Percentiles rank a stretch among this genome's conserved stretches.
These are phyloP conservation scores for Neopipo cinnamomea DNA, from an alignment of 2,113 vertebrate species.

Conservation along the genomic window DNA sequence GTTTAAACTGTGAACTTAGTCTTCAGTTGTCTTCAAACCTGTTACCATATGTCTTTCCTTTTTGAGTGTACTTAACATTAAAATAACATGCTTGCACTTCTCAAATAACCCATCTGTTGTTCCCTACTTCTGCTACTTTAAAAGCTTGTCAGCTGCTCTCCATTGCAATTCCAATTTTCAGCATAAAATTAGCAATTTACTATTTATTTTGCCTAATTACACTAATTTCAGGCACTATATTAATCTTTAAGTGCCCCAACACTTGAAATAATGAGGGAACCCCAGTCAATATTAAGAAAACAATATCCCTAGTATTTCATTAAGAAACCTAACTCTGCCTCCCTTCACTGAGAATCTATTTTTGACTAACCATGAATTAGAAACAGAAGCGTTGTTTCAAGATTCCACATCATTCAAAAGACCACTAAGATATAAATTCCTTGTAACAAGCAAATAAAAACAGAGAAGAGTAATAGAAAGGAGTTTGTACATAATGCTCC, in stretches of 20 bases:
- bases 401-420: neutral
- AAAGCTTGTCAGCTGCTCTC: conserved; percentile 65
- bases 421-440: neutral
- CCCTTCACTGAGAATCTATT: neutral
- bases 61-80: conserved; percentile 63
- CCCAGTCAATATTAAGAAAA: neutral
- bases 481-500: neutral
- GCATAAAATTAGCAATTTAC: conserved; percentile 26
- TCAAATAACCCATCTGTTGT: conserved; percentile 62
- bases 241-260: neutral
- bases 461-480: neutral
- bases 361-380: neutral
- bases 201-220: conserved; percentile 33
- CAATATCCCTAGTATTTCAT: neutral
- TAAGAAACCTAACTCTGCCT: neutral
- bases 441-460: neutral
- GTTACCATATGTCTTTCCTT: conserved; percentile 65
- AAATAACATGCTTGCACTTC: conserved; percentile 65
- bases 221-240: neutral
- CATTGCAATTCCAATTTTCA: conserved; percentile 5
- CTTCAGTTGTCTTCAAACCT: conserved; percentile 62
- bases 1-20: conserved; percentile 68
- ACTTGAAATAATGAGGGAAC: neutral
- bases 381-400: neutral
- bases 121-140: conserved; percentile 40